phyloP scores from a whole-genome alignment of 2,888 invertebrate genomes.

The Sinodicranocentrus sp. region DNA sequence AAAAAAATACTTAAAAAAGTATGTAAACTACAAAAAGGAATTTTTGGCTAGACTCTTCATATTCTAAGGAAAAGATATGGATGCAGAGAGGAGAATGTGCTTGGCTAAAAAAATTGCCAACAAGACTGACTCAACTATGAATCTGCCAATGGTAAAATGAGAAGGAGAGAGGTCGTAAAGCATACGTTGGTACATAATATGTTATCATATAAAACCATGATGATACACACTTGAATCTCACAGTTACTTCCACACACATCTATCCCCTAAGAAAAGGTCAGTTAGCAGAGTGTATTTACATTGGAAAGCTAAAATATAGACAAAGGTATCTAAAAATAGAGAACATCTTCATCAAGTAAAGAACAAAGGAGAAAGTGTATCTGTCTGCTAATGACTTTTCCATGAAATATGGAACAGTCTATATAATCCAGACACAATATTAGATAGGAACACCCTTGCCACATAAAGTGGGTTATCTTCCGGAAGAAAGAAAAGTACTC shows the following conservation, averaged over 20 bases:
- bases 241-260: no score
- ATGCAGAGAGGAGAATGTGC: constrained; percentile 7
- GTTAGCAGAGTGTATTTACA: no score
- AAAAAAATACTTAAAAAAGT: no score
- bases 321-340: constrained; percentile 33
- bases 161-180: constrained; percentile 40
- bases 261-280: no score
- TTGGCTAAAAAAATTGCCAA: constrained; percentile 51
- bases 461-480: constrained; percentile 50
- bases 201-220: no score
- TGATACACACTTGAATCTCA: no score
- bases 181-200: no score
- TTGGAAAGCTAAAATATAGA: no score
- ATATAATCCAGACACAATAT: no score
- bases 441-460: constrained; percentile 38
- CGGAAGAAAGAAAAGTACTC: constrained; percentile 2
- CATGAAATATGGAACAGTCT: no score
- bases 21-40: no score
- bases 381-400: constrained; percentile 63
- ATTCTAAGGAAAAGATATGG: no score
- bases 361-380: constrained; percentile 32
- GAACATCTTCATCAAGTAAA: constrained; percentile 33
- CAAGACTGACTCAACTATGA: constrained; percentile 33
- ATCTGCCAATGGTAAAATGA: constrained; percentile 38
- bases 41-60: neutral